A percentile compares a stretch with the other conserved stretches of the same genome.
Conservation (phyloP, 2,888 invertebrate species). For the Dyspetes luteomarginatus region DNA sequence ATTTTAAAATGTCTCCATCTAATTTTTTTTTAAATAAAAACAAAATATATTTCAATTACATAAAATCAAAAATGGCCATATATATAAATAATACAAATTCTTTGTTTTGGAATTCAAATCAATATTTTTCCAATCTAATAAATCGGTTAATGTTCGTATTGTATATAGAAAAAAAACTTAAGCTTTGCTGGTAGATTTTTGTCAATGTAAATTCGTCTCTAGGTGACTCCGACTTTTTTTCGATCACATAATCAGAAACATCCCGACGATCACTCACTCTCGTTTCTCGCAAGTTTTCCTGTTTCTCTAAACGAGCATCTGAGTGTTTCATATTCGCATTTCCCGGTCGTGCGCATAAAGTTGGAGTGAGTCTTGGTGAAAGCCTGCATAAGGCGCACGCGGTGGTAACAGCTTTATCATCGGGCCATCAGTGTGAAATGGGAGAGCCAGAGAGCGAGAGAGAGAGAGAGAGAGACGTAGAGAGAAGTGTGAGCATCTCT, state of each 20-base stretch:
- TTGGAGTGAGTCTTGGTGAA: background rate
- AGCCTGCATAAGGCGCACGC: background rate
- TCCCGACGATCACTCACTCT: background rate
- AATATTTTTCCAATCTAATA: too few species aligned
- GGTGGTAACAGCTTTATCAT: slow-evolving; percentile 56
- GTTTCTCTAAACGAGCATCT: slow-evolving; percentile 22
- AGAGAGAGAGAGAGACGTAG: background rate
- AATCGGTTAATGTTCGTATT: too few species aligned
- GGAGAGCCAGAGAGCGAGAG: slow-evolving; percentile 12
- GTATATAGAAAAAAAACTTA: too few species aligned
- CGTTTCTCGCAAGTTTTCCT: background rate
- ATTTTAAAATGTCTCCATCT: too few species aligned
- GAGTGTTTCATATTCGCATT: slow-evolving; percentile 54
- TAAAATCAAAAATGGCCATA: too few species aligned
- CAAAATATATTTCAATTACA: too few species aligned
- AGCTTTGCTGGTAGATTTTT: too few species aligned
- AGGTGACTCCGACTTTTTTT: slow-evolving; percentile 16
- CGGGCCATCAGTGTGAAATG: slow-evolving; percentile 52
- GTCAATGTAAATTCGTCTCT: background rate
- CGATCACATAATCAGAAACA: background rate
- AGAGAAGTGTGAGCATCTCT: background rate
- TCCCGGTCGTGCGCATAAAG: slow-evolving; percentile 26
- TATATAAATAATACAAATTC: too few species aligned
- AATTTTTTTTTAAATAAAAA: too few species aligned
- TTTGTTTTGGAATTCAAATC: too few species aligned